These are phyloP conservation scores for Melanotaenia boesemani DNA, from an alignment of 2,797 vertebrate genomes.

Conservation along the genomic window DNA sequence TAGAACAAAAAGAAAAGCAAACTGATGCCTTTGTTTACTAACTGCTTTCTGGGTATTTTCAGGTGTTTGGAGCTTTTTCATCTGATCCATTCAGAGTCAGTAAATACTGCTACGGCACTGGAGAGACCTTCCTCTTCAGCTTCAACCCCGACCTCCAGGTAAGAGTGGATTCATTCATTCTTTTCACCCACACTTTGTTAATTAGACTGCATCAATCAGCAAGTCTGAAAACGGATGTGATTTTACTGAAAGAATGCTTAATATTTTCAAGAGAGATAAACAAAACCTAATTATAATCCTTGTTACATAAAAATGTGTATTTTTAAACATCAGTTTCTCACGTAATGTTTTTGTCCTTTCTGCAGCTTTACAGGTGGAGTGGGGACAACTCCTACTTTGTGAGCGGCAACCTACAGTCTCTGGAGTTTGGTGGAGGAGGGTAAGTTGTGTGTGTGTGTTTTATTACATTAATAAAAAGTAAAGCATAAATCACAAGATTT, in stretches of 20 bases:
- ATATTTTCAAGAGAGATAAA: too few species aligned
- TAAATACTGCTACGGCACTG: slow-evolving; percentile 94
- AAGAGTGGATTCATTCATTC: neutral
- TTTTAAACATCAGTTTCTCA: too few species aligned
- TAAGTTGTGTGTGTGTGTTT: slow-evolving; percentile 68
- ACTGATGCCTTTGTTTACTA: slow-evolving; percentile 1
- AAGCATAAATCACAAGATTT: neutral
- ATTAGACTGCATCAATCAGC: neutral
- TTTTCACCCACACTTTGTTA: neutral
- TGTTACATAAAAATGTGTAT: too few species aligned
- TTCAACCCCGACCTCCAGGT: slow-evolving; percentile 95
- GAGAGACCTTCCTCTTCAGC: slow-evolving; percentile 96
- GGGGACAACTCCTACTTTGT: too few species aligned
- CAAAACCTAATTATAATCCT: too few species aligned
- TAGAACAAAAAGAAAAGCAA: neutral
- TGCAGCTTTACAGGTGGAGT: too few species aligned
- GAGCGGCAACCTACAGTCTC: slow-evolving; percentile 82
- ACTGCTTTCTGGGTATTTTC: slow-evolving; percentile 30
- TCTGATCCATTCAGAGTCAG: slow-evolving; percentile 95
- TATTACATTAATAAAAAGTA: slow-evolving; percentile 19
- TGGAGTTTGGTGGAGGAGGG: slow-evolving; percentile 96
- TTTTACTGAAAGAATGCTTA: too few species aligned
- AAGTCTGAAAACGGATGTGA: neutral
- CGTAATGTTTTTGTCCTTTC: too few species aligned
- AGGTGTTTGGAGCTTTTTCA: slow-evolving; percentile 96